Evolutionary conservation across 2,113 vertebrate species (phyloP).

Genomic region (Lophotis ruficrista): DNA sequence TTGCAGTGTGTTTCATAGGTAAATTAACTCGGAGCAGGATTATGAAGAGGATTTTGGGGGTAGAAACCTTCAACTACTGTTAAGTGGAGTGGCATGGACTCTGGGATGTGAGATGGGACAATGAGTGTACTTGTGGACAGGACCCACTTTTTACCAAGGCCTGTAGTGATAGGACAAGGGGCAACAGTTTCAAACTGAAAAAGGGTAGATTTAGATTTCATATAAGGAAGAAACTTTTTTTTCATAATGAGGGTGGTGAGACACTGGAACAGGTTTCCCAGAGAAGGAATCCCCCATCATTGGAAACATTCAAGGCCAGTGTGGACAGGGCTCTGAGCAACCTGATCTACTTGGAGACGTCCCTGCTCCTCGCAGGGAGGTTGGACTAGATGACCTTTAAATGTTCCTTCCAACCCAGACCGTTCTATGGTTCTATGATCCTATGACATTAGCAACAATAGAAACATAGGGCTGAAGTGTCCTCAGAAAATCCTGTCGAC

Average conservation of each 20-base stretch:
- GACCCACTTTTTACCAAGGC: neutral
- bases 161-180: neutral
- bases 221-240: neutral
- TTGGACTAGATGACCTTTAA: neutral
- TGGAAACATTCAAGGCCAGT: neutral
- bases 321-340: neutral
- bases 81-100: neutral
- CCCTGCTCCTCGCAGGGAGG: neutral
- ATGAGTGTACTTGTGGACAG: neutral
- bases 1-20: neutral
- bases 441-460: neutral
- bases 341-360: neutral
- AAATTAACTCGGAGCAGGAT: neutral
- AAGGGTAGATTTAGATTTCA: neutral
- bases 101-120: neutral
- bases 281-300: neutral
- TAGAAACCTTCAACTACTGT: neutral
- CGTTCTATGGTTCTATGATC: neutral
- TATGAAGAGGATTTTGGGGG: neutral
- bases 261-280: neutral
- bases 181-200: neutral
- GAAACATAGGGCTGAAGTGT: neutral
- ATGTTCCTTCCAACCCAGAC: neutral
- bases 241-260: neutral
- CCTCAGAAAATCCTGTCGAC: neutral